These are phyloP conservation scores for Chaetorhynchus papuensis DNA, from an alignment of 2,113 vertebrate species.

Conservation along the genomic window DNA sequence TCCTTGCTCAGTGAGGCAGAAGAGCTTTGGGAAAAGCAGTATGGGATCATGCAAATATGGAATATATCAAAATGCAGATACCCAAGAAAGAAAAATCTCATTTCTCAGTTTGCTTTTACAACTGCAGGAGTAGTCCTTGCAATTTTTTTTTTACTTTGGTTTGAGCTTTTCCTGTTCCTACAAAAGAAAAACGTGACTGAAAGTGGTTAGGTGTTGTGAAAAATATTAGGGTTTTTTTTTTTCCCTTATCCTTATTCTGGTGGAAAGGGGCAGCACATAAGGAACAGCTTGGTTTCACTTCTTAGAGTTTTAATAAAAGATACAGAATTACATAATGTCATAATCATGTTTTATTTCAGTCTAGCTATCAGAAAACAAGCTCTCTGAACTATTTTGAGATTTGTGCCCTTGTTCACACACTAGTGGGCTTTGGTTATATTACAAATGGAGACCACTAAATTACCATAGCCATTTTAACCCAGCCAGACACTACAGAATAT, in stretches of 20 bases:
- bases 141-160: neutral
- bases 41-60: neutral
- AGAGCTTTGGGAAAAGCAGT: neutral
- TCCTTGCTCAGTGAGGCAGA: neutral
- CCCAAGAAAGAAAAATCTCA: neutral
- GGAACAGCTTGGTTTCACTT: neutral
- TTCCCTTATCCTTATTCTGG: neutral
- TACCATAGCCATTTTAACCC: neutral
- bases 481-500: neutral
- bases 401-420: neutral
- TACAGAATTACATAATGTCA: neutral
- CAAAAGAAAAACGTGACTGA: neutral
- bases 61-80: neutral
- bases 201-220: neutral
- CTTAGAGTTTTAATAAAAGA: neutral
- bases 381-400: neutral
- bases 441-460: neutral
- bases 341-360: neutral
- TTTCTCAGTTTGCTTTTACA: neutral
- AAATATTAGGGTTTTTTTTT: neutral
- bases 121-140: neutral
- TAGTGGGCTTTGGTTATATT: neutral
- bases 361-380: neutral
- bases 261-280: neutral
- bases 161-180: neutral